Evolutionary conservation across 1,140 invertebrate genomes (phyloP).

Genomic region (Drosophila mayri): DNA sequence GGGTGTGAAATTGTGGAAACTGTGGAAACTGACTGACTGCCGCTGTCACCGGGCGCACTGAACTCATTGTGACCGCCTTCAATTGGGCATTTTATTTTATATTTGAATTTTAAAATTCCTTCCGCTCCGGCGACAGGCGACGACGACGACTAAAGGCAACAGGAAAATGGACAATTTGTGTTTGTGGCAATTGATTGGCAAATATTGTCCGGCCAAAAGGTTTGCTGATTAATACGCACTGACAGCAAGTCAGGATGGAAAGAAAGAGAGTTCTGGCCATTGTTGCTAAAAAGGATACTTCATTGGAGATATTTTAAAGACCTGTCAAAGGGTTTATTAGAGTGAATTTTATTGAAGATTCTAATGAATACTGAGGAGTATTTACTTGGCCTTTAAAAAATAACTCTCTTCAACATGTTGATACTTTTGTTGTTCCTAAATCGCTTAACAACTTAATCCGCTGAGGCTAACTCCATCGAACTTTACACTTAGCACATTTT

Average conservation of each 20-base stretch:
- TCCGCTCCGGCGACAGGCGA: conserved; percentile 69
- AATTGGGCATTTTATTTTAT: conserved; percentile 84
- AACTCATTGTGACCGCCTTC: conserved; percentile 76
- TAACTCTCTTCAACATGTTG: neutral
- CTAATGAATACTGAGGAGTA: neutral
- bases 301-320: neutral
- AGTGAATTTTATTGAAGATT: neutral
- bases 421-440: neutral
- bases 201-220: conserved; percentile 82
- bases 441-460: neutral
- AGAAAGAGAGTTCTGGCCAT: conserved; percentile 1
- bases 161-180: conserved; percentile 85
- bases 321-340: neutral
- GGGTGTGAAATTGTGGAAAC: conserved; percentile 54
- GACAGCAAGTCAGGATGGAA: conserved; percentile 61
- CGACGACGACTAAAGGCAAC: conserved; percentile 47
- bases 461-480: neutral
- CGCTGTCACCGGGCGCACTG: conserved; percentile 44
- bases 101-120: conserved; percentile 85
- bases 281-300: neutral
- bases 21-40: conserved; percentile 45
- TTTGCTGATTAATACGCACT: conserved; percentile 75
- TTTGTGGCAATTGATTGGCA: conserved; percentile 85
- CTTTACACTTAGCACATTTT: conserved; percentile 36
- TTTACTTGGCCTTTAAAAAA: neutral